These are phyloP conservation scores for Peromyscus eremicus DNA, from an alignment of 2,797 vertebrate genomes.

Conservation along the genomic window DNA sequence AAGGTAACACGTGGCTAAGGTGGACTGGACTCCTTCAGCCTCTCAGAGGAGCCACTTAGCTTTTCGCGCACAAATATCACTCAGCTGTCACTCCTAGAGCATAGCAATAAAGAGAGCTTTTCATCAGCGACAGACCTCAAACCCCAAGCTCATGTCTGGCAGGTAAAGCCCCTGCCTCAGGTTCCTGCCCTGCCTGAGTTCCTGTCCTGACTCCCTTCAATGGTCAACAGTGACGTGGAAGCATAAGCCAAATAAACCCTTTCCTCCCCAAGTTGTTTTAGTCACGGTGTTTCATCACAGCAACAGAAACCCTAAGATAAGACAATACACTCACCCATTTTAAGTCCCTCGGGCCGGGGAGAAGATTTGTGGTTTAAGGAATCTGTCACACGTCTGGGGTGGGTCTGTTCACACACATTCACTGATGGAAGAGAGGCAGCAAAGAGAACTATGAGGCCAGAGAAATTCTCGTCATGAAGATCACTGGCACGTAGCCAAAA, in stretches of 20 bases:
- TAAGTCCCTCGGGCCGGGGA: background rate
- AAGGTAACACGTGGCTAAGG: background rate
- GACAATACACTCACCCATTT: background rate
- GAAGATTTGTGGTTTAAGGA: slow-evolving; percentile 8
- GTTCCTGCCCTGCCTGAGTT: background rate
- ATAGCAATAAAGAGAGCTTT: background rate
- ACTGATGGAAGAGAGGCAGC: slow-evolving; percentile 3
- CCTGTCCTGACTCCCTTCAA: no score
- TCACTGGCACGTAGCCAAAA: slow-evolving; percentile 69
- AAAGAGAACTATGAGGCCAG: background rate
- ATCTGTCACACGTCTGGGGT: background rate
- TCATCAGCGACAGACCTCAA: slow-evolving; percentile 11
- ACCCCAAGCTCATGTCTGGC: background rate
- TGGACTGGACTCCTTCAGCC: background rate
- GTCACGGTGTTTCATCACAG: background rate
- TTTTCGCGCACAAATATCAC: background rate
- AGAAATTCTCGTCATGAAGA: slow-evolving; percentile 70
- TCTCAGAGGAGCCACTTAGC: background rate
- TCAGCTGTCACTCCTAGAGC: background rate
- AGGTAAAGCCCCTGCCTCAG: background rate
- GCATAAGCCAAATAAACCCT: background rate
- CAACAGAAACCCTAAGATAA: background rate
- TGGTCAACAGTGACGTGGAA: background rate
- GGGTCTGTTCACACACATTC: background rate
- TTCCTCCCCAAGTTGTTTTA: background rate